Evolutionary conservation across 2,113 vertebrate species (phyloP).

Genomic region (Scolopax mira): DNA sequence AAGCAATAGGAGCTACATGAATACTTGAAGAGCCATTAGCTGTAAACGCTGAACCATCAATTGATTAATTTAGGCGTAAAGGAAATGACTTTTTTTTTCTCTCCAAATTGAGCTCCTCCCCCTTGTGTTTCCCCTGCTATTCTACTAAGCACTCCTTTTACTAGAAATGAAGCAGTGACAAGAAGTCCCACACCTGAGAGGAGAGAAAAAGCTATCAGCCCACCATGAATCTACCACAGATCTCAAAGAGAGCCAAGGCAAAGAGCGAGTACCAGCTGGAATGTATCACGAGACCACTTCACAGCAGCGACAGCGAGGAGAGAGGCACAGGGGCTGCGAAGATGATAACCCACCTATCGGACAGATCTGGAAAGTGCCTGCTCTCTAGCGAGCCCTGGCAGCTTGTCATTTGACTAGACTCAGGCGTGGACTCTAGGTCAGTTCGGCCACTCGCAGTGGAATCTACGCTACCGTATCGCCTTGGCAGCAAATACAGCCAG

Average conservation of each 20-base stretch:
- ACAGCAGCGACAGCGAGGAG: not conserved
- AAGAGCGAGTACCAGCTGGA: not conserved
- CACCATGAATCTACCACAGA: not conserved
- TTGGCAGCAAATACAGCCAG: slow-evolving; percentile 21
- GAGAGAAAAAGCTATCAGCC: not conserved
- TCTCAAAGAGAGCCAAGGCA: not conserved
- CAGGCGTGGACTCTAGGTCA: slow-evolving; percentile 53
- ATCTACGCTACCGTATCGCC: slow-evolving; percentile 43
- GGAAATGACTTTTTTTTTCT: not conserved
- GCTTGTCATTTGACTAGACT: slow-evolving; percentile 68
- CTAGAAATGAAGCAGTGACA: not conserved
- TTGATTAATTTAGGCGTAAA: not conserved
- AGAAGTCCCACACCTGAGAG: not conserved
- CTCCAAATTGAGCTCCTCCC: not conserved
- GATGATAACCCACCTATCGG: slow-evolving; percentile 51
- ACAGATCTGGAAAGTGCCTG: slow-evolving; percentile 56
- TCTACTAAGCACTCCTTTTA: not conserved
- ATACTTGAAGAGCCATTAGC: not conserved
- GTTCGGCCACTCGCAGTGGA: slow-evolving; percentile 51
- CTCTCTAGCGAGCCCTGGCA: slow-evolving; percentile 59
- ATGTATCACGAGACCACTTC: not conserved
- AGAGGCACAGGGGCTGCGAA: not conserved
- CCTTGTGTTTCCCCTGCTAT: not conserved
- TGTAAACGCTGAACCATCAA: not conserved
- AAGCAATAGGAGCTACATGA: not conserved